phyloP scores from a whole-genome alignment of 2,888 invertebrate species.

The Aporophyla nigra region DNA sequence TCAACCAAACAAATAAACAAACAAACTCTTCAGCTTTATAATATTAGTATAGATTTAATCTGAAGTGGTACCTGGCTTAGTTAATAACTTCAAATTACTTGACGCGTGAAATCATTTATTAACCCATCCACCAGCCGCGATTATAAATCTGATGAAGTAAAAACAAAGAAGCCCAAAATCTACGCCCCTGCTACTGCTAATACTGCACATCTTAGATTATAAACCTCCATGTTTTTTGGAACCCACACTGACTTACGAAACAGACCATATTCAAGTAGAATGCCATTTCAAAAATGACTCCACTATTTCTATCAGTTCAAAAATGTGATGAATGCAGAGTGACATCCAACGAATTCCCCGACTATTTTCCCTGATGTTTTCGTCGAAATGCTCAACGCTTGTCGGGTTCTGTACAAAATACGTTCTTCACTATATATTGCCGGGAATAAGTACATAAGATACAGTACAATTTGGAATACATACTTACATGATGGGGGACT shows the following conservation, averaged over 20 bases:
- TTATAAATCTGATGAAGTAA: neutral
- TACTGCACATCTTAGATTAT: neutral
- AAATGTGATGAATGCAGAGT: slow-evolving; percentile 50
- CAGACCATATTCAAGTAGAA: neutral
- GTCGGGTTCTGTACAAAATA: slow-evolving; percentile 31
- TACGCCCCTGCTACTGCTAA: neutral
- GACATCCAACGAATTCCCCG: slow-evolving; percentile 51
- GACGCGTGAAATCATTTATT: neutral
- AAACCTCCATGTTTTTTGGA: neutral
- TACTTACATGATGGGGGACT: neutral
- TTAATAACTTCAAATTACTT: neutral
- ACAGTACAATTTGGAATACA: neutral
- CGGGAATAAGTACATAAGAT: neutral
- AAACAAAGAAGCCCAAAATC: neutral
- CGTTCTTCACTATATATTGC: slow-evolving; percentile 4
- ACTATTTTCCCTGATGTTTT: slow-evolving; percentile 57
- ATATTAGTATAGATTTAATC: too few relatives aligned
- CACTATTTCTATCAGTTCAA: slow-evolving; percentile 49
- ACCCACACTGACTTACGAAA: neutral
- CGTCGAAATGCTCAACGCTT: slow-evolving; percentile 21
- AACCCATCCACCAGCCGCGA: neutral
- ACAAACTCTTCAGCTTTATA: too few relatives aligned
- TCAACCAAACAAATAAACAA: too few relatives aligned
- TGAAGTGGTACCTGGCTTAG: neutral
- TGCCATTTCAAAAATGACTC: slow-evolving; percentile 38